These are phyloP conservation scores for Cettia cetti DNA, from an alignment of 2,113 vertebrate species.

Conservation along the genomic window DNA sequence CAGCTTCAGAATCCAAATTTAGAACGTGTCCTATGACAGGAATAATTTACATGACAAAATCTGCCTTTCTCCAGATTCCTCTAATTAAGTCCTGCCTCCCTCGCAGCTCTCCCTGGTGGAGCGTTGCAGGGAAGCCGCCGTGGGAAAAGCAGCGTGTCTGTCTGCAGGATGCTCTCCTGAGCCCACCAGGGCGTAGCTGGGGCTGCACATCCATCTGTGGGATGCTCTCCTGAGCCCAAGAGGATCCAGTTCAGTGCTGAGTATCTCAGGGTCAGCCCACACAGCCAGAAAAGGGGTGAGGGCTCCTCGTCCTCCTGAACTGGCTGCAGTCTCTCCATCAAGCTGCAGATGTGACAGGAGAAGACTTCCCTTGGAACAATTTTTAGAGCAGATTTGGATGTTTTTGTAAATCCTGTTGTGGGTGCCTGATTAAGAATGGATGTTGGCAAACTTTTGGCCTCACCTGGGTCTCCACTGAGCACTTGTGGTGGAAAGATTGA, in stretches of 20 bases:
- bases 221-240: neutral
- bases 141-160: neutral
- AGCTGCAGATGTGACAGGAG: neutral
- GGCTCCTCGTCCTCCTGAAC: neutral
- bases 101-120: slow-evolving; percentile 11
- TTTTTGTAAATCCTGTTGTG: neutral
- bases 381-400: neutral
- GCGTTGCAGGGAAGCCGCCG: neutral
- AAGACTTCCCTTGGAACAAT: neutral
- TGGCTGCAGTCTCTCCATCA: neutral
- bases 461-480: neutral
- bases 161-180: neutral
- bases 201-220: neutral
- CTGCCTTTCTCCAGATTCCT: slow-evolving; percentile 54
- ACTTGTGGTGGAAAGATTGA: neutral
- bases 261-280: neutral
- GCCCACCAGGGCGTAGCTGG: neutral
- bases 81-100: slow-evolving; percentile 58
- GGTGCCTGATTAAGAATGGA: neutral
- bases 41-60: slow-evolving; percentile 69
- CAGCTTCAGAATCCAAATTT: slow-evolving; percentile 56
- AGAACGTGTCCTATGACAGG: slow-evolving; percentile 49
- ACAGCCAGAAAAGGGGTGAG: neutral
- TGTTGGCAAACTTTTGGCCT: neutral
- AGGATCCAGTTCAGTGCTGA: neutral